Evolutionary conservation across 2,888 invertebrate species (phyloP).

Genomic region (Augochlorella aurata): DNA sequence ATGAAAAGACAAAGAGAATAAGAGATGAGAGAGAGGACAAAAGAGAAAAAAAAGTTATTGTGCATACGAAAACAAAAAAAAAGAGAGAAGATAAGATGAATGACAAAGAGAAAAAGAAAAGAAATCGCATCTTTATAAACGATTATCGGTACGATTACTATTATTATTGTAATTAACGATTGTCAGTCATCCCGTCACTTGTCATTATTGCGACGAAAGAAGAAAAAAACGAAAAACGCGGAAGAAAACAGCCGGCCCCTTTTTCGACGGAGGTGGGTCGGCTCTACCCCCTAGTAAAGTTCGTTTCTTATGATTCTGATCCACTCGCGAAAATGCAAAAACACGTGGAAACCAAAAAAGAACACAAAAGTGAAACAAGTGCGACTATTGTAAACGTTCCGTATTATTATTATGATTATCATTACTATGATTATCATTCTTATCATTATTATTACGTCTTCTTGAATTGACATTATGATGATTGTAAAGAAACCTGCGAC

Average conservation of each 20-base stretch:
- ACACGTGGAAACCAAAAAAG: conserved; percentile 2
- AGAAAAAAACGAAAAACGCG: neutral
- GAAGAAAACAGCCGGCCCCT: neutral
- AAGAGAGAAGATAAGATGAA: conserved; percentile 55
- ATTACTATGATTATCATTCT: conserved; percentile 32
- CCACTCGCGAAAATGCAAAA: neutral
- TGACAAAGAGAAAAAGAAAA: conserved; percentile 55
- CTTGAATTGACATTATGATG: conserved; percentile 58
- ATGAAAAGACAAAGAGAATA: conserved; percentile 70
- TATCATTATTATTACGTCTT: conserved; percentile 14
- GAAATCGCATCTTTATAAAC: conserved; percentile 76
- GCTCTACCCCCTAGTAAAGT: conserved; percentile 15
- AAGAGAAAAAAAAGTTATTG: conserved; percentile 75
- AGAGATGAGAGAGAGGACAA: conserved; percentile 49
- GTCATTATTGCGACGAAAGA: conserved; percentile 59
- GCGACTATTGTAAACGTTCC: conserved; percentile 51
- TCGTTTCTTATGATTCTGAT: conserved; percentile 44
- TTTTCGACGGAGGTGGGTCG: neutral
- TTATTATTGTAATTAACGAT: conserved; percentile 16
- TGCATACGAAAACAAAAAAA: conserved; percentile 77
- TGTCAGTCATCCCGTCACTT: conserved; percentile 17
- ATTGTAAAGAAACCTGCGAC: conserved; percentile 71
- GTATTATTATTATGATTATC: conserved; percentile 27
- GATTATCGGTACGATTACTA: conserved; percentile 74
- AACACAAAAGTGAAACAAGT: conserved; percentile 14